Percentiles rank a stretch among this genome's conserved stretches.
Evolutionary conservation across 2,888 invertebrate genomes (phyloP).

Genomic region (Lysandra coridon): DNA sequence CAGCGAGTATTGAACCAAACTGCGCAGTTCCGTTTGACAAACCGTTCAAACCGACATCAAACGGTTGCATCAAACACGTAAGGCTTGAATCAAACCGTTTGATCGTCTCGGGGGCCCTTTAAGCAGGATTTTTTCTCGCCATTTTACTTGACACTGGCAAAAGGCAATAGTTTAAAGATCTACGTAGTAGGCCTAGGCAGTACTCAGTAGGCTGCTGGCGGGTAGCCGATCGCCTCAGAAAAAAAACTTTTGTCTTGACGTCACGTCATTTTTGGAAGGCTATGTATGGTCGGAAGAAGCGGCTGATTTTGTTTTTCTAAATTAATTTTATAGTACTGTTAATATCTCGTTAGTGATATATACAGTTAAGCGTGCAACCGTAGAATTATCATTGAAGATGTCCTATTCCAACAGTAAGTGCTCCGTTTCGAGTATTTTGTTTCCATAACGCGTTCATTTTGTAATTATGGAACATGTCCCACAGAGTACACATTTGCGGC

Average conservation of each 20-base stretch:
- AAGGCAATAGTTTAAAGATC: no score
- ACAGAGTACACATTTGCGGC: slow-evolving; percentile 95
- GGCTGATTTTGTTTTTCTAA: slow-evolving; percentile 70
- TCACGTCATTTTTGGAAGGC: slow-evolving; percentile 66
- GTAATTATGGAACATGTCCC: slow-evolving; percentile 36
- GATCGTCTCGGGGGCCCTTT: no score
- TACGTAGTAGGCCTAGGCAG: no score
- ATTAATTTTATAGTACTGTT: slow-evolving; percentile 65
- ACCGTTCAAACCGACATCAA: no score
- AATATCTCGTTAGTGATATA: slow-evolving; percentile 53
- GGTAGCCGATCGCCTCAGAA: no score
- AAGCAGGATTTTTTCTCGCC: no score
- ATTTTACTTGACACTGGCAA: no score
- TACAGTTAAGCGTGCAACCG: slow-evolving; percentile 54
- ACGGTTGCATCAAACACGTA: no score
- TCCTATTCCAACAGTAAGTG: slow-evolving; percentile 77
- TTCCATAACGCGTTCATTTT: slow-evolving; percentile 17
- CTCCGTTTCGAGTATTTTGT: slow-evolving; percentile 36
- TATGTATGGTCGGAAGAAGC: slow-evolving; percentile 55
- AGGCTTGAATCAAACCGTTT: no score
- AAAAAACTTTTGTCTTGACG: slow-evolving; percentile 47
- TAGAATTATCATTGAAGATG: slow-evolving; percentile 57
- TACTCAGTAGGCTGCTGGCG: no score
- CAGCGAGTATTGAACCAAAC: no score
- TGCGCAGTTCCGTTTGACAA: no score